Percentiles rank a stretch among this genome's conserved stretches.
phyloP scores from a whole-genome alignment of 2,113 vertebrate species.

The Paraplagusia blochii region DNA sequence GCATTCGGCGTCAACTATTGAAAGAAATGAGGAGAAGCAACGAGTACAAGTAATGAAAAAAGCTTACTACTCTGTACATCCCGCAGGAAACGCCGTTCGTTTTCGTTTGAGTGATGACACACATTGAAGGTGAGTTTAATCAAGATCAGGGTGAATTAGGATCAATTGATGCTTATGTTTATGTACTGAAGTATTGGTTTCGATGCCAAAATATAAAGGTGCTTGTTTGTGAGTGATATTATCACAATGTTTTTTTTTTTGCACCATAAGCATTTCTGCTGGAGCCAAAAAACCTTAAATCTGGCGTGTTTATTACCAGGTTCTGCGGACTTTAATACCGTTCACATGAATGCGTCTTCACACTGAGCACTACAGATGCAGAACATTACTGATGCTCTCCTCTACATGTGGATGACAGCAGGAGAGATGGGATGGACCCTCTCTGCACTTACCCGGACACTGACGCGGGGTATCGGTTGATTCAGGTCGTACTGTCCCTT shows the following conservation, averaged over 20 bases:
- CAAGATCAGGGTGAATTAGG: rapidly evolving
- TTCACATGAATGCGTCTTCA: background rate
- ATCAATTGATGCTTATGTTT: background rate
- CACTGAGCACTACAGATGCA: conserved; percentile 2
- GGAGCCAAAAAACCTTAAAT: background rate
- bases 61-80: background rate
- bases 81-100: background rate
- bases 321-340: background rate
- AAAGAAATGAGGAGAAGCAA: too few species aligned
- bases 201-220: background rate
- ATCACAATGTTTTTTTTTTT: rapidly evolving
- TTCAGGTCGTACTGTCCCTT: background rate
- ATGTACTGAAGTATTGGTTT: rapidly evolving
- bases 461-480: conserved; percentile 22
- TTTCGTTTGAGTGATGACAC: rapidly evolving
- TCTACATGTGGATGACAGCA: background rate
- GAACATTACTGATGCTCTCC: background rate
- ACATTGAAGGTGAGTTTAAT: rapidly evolving
- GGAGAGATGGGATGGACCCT: background rate
- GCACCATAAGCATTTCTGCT: rapidly evolving
- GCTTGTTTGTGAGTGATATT: rapidly evolving
- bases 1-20: too few species aligned
- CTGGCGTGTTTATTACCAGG: background rate
- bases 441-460: conserved; percentile 29
- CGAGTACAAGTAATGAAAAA: background rate